phyloP scores from a whole-genome alignment of 1,140 invertebrate genomes.

The Arctopsyche grandis region DNA sequence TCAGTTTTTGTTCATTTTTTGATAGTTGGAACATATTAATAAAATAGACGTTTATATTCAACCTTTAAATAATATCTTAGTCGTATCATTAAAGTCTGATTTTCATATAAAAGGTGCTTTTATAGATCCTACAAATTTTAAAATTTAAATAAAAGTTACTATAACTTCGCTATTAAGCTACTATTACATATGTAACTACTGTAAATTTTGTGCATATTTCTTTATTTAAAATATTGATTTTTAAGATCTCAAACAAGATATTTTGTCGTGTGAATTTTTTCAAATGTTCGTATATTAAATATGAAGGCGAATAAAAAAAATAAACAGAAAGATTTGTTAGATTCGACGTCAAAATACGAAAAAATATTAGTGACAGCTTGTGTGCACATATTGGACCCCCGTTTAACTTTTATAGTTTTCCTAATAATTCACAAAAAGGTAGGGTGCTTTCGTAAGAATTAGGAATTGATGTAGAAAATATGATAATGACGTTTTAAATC shows the following conservation, averaged over 20 bases:
- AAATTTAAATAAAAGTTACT: conserved; percentile 6
- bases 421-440: conserved; percentile 13
- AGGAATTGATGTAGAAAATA: conserved; percentile 48
- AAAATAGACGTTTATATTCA: not conserved
- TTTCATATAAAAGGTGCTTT: conserved; percentile 42
- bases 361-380: conserved; percentile 27
- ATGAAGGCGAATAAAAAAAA: no score
- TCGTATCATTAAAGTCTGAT: conserved; percentile 31
- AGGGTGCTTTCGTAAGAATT: not conserved
- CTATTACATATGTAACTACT: not conserved
- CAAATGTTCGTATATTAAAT: no score
- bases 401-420: not conserved
- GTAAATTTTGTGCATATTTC: no score
- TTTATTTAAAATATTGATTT: no score
- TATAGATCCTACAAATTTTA: conserved; percentile 39
- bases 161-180: no score
- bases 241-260: not conserved
- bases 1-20: not conserved
- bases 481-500: conserved; percentile 46
- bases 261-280: not conserved
- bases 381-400: not conserved
- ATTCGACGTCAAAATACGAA: not conserved
- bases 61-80: conserved; percentile 17
- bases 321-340: not conserved
- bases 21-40: not conserved